Base-by-base conservation (phyloP, 1,140 invertebrate species). In the Drosophila orena region DNA sequence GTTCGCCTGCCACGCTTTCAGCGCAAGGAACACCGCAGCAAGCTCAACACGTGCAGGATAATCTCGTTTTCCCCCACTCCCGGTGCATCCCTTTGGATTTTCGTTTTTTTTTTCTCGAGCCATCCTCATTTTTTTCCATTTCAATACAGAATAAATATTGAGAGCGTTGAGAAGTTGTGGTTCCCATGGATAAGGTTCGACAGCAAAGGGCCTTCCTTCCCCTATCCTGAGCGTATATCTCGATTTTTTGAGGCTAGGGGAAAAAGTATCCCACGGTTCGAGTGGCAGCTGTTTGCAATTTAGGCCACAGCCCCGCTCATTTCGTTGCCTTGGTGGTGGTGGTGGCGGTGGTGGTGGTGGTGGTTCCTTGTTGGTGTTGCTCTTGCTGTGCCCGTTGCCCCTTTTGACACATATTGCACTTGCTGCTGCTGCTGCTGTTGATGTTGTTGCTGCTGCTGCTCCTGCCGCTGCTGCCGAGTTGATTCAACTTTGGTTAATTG, bases 281-380 rank as follows among this genome's bases (percentile, higher is more conserved):
- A 86, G 83, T 88, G 90, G 90, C 90, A 91, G 90, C 86, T 91
- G 90, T 91, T 91, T 81, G 79, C 90, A 91, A 91, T 91, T 91
- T 89, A 84, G 84, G 84, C 76, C 84, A 88, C 79, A 89, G 84
- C 84, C 71, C 66, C 71, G 62, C 81, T 79, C 66, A 65, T 64
- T 66, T 88, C 74, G 70, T 49, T 58, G 72, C 43, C 38, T 49
- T 49, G 40, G 40, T 42, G 37, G 37, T 37, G 44, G 49, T 60
- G n/a, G n/a, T n/a, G n/a, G n/a, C n/a, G 64, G 52, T 58, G 60
- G 50, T 37, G 44, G 53, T 60, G 64, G 55, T 58, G 60, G 52
- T 66, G 43, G 46, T 57, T 56, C 43, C 57, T 64, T 47, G 46
- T 47, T 15, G 52, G n/a, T 35, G 50, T 58, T 61, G 56, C 8